phyloP scores from a whole-genome alignment of 2,888 invertebrate genomes.

The Aphodius sticticus region DNA sequence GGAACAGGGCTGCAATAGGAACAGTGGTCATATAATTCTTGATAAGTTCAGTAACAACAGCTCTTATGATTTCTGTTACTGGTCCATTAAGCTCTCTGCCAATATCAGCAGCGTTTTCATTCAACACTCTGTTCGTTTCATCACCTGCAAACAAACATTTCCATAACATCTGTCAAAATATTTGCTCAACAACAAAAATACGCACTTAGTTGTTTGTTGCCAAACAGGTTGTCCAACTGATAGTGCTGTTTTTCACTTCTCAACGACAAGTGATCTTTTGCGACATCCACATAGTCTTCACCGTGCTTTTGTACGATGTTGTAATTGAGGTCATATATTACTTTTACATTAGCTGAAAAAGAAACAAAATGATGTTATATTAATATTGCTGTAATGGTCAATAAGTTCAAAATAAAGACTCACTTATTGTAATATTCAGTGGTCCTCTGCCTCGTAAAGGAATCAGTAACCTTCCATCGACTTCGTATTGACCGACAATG shows the following conservation, averaged over 20 bases:
- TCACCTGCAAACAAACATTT: conserved; percentile 28
- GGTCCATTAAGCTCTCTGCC: conserved; percentile 29
- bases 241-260: conserved; percentile 24
- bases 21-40: conserved; percentile 29
- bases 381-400: background rate
- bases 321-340: conserved; percentile 30
- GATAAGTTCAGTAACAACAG: conserved; percentile 27
- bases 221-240: conserved; percentile 33
- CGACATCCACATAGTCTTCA: conserved; percentile 24
- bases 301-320: conserved; percentile 27
- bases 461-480: conserved; percentile 32
- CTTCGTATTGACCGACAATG: conserved; percentile 29
- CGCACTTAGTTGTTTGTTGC: conserved; percentile 29
- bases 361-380: conserved; percentile 6
- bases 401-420: conserved; percentile 10
- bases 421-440: conserved; percentile 30
- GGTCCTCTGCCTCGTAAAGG: conserved; percentile 31
- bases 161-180: background rate
- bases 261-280: conserved; percentile 22
- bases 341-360: conserved; percentile 20
- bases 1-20: conserved; percentile 28
- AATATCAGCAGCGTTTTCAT: conserved; percentile 30
- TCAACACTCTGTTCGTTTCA: conserved; percentile 32
- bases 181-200: background rate
- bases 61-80: conserved; percentile 30